Base-by-base conservation (phyloP, 2,113 vertebrate genomes). In the Pangasianodon hypophthalmus region DNA sequence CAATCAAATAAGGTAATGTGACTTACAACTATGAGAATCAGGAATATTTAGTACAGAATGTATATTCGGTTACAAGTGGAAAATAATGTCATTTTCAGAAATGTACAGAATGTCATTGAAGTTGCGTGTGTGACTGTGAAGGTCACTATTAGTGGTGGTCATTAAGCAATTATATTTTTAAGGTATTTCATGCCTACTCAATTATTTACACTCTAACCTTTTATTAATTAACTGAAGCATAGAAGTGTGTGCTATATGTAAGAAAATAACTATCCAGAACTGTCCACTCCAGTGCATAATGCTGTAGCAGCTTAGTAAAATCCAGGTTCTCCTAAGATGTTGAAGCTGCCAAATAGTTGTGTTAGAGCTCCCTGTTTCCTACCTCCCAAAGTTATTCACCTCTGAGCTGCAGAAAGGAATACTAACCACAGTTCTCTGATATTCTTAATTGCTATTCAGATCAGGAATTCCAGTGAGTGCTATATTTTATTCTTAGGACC, bases 401-500 rank as follows among this genome's bases (percentile, higher is more conserved):
- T 77, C 82, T 56, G 11, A 64, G n/a, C 21, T 77, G 41, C 69
- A 89, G 11, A 89, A 77, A 50, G 29, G 41, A 46, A 29, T 44
- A 85, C 52, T 48, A 46, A 77, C 71, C 73, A 89, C 71, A n/a
- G 54, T 62, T 83, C 52, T 75, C 81, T 60, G 29, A 52, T 77
- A 77, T 80, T 90, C 46, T 11, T 54, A 56, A 90, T 86, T 52
- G n/a, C 44, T 86, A 89, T 89, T 89, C 71, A 52, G 60, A 77
- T 54, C 83, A 85, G 88, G 56, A 73, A 64, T 37, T 44, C 26
- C 44, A 89, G 48, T 14, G 21, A 56, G 46, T 60, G 58, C 71
- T 80, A 24, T 5, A 44, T 67, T 89, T 85, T 86, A 89, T 86
- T 67, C 88, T 50, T 80, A 85, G 44, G 71, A 64, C 56, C 19